These are phyloP conservation scores for Theocolax elegans DNA, from an alignment of 1,140 invertebrate species.

Conservation along the genomic window DNA sequence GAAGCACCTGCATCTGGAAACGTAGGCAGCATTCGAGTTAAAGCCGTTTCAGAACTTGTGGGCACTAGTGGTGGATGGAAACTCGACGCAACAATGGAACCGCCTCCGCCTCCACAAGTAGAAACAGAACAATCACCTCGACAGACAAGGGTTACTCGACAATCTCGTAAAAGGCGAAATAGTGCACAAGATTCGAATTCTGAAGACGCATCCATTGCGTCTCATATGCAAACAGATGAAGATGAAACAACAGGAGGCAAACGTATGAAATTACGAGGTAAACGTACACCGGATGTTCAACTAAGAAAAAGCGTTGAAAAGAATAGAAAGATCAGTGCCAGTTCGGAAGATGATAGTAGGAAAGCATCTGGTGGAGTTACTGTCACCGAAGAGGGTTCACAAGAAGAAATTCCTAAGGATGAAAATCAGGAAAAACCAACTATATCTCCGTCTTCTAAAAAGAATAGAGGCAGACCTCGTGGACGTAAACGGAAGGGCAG, in stretches of 20 bases:
- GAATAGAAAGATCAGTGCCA: conserved; percentile 58
- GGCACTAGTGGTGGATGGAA: conserved; percentile 57
- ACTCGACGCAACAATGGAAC: conserved; percentile 50
- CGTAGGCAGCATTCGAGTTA: conserved; percentile 45
- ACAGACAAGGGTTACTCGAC: conserved; percentile 10
- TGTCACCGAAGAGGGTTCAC: conserved; percentile 42
- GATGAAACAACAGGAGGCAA: conserved; percentile 66
- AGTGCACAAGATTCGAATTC: conserved; percentile 57
- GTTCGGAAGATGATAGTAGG: conserved; percentile 58
- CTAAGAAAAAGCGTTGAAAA: conserved; percentile 71
- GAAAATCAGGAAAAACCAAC: conserved; percentile 48
- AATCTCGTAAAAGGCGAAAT: conserved; percentile 59
- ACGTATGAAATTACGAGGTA: conserved; percentile 67
- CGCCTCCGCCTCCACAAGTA: conserved; percentile 41
- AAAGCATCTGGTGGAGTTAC: conserved; percentile 38
- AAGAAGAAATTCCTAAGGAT: conserved; percentile 42
- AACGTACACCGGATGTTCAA: conserved; percentile 65
- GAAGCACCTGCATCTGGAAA: background rate
- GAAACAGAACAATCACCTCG: background rate
- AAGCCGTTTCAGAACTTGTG: conserved; percentile 55
- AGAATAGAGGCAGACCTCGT: conserved; percentile 55
- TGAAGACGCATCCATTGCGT: conserved; percentile 48
- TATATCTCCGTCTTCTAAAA: conserved; percentile 44
- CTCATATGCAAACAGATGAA: conserved; percentile 45
- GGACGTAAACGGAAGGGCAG: conserved; percentile 55